Evolutionary conservation across 2,113 vertebrate species (phyloP).

Genomic region (Vombatus ursinus): DNA sequence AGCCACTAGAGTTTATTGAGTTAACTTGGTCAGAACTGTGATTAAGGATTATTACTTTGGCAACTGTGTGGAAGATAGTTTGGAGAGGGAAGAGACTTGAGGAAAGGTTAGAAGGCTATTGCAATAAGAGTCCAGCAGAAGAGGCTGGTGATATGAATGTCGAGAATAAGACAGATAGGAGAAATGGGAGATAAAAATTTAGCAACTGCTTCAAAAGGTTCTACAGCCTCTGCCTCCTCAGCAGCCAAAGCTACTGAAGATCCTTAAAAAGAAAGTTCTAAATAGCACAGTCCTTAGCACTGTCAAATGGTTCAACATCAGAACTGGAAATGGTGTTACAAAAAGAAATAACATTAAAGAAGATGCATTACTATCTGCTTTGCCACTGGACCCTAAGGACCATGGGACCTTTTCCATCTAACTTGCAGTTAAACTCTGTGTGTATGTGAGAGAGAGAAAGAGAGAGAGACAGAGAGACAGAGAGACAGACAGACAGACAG

Average conservation of each 20-base stretch:
- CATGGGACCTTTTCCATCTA: background rate
- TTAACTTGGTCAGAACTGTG: background rate
- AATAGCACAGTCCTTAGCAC: background rate
- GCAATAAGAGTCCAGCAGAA: background rate
- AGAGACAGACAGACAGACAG: too few species aligned
- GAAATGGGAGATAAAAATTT: background rate
- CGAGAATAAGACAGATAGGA: background rate
- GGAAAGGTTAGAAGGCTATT: background rate
- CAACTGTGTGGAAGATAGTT: background rate
- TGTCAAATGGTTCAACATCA: background rate
- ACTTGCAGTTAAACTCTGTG: background rate
- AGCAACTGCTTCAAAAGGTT: background rate
- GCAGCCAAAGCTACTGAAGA: background rate
- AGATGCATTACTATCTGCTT: background rate
- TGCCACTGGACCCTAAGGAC: background rate
- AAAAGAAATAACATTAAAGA: background rate
- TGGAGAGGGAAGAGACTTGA: background rate
- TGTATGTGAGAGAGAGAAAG: too few species aligned
- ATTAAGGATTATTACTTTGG: background rate
- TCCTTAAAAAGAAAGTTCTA: background rate
- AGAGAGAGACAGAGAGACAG: too few species aligned
- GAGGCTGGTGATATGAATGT: background rate
- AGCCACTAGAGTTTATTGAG: background rate
- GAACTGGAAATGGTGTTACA: background rate
- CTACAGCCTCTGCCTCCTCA: background rate